A percentile compares a stretch with the other conserved stretches of the same genome.
Evolutionary conservation across 2,113 vertebrate species (phyloP).

Genomic region (Chaetops frenatus): DNA sequence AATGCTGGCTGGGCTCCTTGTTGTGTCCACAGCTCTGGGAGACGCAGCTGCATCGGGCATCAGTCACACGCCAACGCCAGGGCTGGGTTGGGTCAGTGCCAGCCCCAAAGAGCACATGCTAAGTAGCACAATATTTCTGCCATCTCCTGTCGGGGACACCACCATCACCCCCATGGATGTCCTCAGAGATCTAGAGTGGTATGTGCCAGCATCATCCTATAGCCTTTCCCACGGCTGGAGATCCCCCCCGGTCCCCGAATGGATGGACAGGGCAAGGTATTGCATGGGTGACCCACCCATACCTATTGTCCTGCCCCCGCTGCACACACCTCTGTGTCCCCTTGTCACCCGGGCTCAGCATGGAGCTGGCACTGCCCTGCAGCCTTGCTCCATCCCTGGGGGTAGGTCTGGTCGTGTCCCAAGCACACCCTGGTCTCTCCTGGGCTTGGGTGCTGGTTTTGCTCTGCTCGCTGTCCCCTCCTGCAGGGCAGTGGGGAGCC

Average conservation of each 20-base stretch:
- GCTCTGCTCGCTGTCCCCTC: slow-evolving; percentile 46
- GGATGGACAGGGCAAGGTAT: background rate
- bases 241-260: accelerated
- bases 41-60: accelerated
- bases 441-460: background rate
- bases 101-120: background rate
- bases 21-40: background rate
- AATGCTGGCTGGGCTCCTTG: background rate
- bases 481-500: slow-evolving; percentile 94
- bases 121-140: background rate
- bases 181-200: background rate
- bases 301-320: background rate
- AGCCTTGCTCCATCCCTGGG: accelerated
- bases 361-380: background rate
- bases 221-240: background rate
- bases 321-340: background rate
- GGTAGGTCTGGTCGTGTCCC: background rate
- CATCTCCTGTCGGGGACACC: accelerated
- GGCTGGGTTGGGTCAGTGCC: background rate
- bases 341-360: background rate
- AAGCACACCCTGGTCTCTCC: background rate
- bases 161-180: background rate
- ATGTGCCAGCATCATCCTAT: background rate
- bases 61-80: accelerated
- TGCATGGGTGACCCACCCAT: background rate